Base-by-base conservation (phyloP, 2,888 invertebrate genomes). In the Pimpla rufipes region DNA sequence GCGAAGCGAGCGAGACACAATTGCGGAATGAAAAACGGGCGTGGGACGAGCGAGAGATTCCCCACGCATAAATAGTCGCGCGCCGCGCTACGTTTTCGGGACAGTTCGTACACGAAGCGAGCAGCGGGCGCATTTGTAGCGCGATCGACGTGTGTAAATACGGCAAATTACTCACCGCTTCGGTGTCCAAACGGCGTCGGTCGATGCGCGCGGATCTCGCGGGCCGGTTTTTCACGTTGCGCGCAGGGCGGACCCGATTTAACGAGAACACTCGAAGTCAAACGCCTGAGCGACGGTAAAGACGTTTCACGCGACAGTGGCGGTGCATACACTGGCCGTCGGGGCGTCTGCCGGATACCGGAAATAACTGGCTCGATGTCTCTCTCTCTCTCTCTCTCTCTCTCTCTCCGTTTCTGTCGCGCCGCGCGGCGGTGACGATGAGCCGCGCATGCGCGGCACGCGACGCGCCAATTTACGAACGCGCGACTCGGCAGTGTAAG, bases 291-390 rank as follows among this genome's bases (percentile, higher is more conserved):
- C 18, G n/a, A n/a, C n/a, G 35, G 35, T 66, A n/a, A 70, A 75
- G 55, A 37, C 64, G 40, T 74, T 76, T 68, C 23, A 55, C 13
- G 73, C 70, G 42, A 79, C 64, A 78, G 76, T 77, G 64, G 64
- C 68, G 79, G 47, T 83, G 75, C 55, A 79, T 79, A 55, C 83
- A 74, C 77, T 71, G 74, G 59, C 76, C 70, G 64, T 83, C 76
- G 79, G 87, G 87, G 87, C 87, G 87, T 87, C 87, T 87, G 87
- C 87, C 86, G 85, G 85, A 85, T 85, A 66, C 85, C 84, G 83
- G 87, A 85, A 85, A 66, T 83, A 79, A 73, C 35, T 37, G 68
- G 35, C 55, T n/a, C n/a, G n/a, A n/a, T n/a, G n/a, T n/a, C n/a
- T 68, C 40, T 23, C 40, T n/a, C 2, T 55, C 35, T 52, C 40